These are phyloP conservation scores for Scaptomyza flava DNA, from an alignment of 2,888 invertebrate species.

Conservation along the genomic window DNA sequence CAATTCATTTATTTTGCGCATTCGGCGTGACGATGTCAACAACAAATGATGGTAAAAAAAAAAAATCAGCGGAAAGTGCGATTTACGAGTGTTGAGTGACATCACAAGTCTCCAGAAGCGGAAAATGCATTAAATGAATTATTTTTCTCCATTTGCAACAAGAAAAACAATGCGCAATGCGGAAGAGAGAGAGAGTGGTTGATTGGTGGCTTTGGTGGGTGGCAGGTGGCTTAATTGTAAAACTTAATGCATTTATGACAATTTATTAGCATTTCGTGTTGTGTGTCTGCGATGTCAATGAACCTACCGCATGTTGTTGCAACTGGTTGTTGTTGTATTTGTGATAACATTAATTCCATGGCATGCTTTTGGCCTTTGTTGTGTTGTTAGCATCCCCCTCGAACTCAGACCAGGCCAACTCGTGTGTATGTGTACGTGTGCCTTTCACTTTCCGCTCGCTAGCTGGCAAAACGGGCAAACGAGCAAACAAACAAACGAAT, in stretches of 20 bases:
- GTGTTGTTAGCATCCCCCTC: slow-evolving; percentile 6
- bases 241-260: slow-evolving; percentile 40
- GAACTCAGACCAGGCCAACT: slow-evolving; percentile 20
- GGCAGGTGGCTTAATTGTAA: slow-evolving; percentile 18
- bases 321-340: slow-evolving; percentile 12
- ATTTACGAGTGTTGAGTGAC: slow-evolving; percentile 52
- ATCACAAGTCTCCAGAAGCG: slow-evolving; percentile 56
- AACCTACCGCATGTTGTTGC: slow-evolving; percentile 56
- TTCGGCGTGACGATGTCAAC: slow-evolving; percentile 43
- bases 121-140: slow-evolving; percentile 38
- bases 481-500: slow-evolving; percentile 49
- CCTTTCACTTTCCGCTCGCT: slow-evolving; percentile 70
- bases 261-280: slow-evolving; percentile 57
- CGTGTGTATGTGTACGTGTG: slow-evolving; percentile 20
- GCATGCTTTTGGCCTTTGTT: slow-evolving; percentile 57
- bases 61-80: slow-evolving; percentile 38
- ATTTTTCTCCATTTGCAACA: slow-evolving; percentile 7
- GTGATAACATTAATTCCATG: slow-evolving; percentile 61
- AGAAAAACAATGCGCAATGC: slow-evolving; percentile 11
- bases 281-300: slow-evolving; percentile 55
- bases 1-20: slow-evolving; percentile 48
- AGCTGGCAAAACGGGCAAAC: slow-evolving; percentile 24
- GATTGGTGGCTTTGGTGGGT: neutral
- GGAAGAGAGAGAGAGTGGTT: slow-evolving; percentile 15
- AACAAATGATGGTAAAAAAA: slow-evolving; percentile 33